phyloP scores from a whole-genome alignment of 2,797 vertebrate genomes.

The Manis pentadactyla region DNA sequence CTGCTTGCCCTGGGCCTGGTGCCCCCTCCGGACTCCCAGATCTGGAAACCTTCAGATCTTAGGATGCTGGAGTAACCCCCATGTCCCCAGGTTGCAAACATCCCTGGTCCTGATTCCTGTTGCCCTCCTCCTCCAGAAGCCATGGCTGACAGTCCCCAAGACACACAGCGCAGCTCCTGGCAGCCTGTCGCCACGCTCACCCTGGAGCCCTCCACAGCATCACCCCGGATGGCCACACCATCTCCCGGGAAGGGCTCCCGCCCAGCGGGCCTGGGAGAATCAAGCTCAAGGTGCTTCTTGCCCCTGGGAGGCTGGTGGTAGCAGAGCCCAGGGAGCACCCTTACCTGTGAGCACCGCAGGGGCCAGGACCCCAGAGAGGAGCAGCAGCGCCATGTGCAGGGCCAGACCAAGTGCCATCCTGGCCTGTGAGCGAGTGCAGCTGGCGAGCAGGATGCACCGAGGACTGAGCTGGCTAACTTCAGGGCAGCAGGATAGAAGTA shows the following conservation, averaged over 20 bases:
- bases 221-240: fast-evolving
- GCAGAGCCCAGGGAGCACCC: background rate
- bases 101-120: background rate
- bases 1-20: background rate
- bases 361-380: constrained; percentile 81
- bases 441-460: background rate
- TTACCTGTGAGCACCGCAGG: constrained; percentile 87
- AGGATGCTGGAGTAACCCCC: background rate
- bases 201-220: background rate
- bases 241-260: background rate
- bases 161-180: no score
- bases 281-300: background rate
- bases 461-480: constrained; percentile 19
- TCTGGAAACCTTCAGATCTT: background rate
- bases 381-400: constrained; percentile 77
- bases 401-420: constrained; percentile 83
- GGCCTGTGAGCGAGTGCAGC: background rate
- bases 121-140: background rate
- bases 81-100: fast-evolving
- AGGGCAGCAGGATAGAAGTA: constrained; percentile 53
- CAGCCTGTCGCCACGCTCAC: no score
- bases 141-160: background rate
- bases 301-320: background rate
- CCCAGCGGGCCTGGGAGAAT: no score
- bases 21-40: background rate